Conservation (phyloP, 2,888 invertebrate species). For the Drosophila neotestacea region DNA sequence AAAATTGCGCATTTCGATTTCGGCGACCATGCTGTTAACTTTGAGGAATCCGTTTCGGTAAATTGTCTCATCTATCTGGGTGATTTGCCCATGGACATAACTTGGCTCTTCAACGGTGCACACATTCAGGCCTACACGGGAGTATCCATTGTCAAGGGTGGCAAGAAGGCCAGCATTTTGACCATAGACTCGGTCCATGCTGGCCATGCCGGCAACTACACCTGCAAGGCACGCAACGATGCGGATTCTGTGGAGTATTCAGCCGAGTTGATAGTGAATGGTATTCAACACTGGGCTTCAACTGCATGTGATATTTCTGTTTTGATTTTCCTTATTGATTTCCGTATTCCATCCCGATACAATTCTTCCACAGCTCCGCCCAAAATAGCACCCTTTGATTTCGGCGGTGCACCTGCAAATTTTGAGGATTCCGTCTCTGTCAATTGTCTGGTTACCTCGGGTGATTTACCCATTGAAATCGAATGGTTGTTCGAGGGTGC, state of each 20-base stretch:
- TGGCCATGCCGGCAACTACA: conserved; percentile 90
- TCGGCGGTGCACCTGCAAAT: conserved; percentile 90
- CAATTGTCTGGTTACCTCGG: conserved; percentile 90
- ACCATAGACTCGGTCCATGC: conserved; percentile 88
- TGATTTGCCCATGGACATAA: conserved; percentile 88
- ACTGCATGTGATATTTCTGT: conserved; percentile 19
- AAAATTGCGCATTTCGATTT: conserved; percentile 91
- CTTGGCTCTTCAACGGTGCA: conserved; percentile 86
- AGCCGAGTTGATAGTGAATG: conserved; percentile 90
- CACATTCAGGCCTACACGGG: conserved; percentile 84
- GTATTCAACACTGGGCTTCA: conserved; percentile 77
- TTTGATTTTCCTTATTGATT: conserved; percentile 30
- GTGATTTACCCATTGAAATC: conserved; percentile 89
- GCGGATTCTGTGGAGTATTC: conserved; percentile 89
- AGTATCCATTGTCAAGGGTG: conserved; percentile 86
- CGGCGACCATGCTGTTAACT: conserved; percentile 89
- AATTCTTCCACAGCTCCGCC: conserved; percentile 89
- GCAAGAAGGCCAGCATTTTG: conserved; percentile 88
- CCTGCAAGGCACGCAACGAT: conserved; percentile 90
- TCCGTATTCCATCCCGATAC: conserved; percentile 1
- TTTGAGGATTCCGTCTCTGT: conserved; percentile 90
- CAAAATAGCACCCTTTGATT: conserved; percentile 91
- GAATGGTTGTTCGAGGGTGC: conserved; percentile 87
- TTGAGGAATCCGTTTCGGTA: conserved; percentile 88
- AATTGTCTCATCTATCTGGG: conserved; percentile 88